Evolutionary conservation across 2,113 vertebrate species (phyloP).

Genomic region (Tupaia chinensis): DNA sequence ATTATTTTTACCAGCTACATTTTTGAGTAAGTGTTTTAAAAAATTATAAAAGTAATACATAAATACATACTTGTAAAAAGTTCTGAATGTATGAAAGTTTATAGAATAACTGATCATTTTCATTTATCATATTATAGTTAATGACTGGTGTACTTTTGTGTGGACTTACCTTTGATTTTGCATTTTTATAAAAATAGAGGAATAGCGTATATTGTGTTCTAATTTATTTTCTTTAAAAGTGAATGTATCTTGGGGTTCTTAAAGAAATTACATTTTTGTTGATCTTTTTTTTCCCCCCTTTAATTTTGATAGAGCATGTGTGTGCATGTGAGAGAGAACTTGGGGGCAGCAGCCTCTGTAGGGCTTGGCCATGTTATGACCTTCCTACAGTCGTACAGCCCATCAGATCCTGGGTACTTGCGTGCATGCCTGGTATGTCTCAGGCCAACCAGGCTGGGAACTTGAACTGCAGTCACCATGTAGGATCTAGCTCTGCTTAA

Average conservation of each 20-base stretch:
- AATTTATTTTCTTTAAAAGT: background rate
- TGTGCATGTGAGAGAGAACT: too few species aligned
- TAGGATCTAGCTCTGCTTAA: too few species aligned
- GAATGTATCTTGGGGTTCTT: background rate
- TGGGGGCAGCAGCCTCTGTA: too few species aligned
- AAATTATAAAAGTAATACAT: background rate
- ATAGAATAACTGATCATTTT: background rate
- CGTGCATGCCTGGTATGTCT: too few species aligned
- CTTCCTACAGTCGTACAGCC: too few species aligned
- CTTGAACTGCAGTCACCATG: too few species aligned
- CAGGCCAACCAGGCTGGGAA: too few species aligned
- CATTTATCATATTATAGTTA: background rate
- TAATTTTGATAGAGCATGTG: too few species aligned
- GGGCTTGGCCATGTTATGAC: too few species aligned
- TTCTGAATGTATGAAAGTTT: background rate
- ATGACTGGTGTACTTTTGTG: background rate
- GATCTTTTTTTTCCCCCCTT: background rate
- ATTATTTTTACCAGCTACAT: background rate
- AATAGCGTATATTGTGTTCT: slow-evolving; percentile 3
- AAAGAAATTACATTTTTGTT: background rate
- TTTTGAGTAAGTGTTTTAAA: slow-evolving; percentile 15
- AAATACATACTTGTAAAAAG: background rate
- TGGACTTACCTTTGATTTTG: background rate
- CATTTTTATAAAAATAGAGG: slow-evolving; percentile 5
- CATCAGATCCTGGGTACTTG: too few species aligned